Evolutionary conservation across 2,797 vertebrate species (phyloP).

Genomic region (Schizopygopsis pylzovi): DNA sequence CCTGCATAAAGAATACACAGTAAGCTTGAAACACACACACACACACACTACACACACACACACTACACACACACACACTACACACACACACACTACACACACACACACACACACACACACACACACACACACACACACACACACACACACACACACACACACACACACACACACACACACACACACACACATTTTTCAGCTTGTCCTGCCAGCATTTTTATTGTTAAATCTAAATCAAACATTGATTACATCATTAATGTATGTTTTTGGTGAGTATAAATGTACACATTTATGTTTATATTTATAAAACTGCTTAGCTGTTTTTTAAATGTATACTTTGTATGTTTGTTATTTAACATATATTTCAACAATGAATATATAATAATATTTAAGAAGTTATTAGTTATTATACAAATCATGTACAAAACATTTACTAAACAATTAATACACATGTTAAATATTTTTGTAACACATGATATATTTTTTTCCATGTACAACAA

Average conservation of each 20-base stretch:
- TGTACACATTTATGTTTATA: not conserved
- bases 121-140: not conserved
- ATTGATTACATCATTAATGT: not conserved
- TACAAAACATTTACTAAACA: not conserved
- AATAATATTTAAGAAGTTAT: not conserved
- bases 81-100: no score
- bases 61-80: not conserved
- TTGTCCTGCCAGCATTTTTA: not conserved
- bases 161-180: slow-evolving; percentile 5
- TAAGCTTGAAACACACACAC: slow-evolving; percentile 63
- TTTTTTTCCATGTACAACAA: not conserved
- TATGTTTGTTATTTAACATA: not conserved
- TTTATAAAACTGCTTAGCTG: not conserved
- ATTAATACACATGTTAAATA: not conserved
- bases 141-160: not conserved
- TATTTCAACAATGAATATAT: not conserved
- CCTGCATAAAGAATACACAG: slow-evolving; percentile 89
- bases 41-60: not conserved
- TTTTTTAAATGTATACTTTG: not conserved
- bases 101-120: no score
- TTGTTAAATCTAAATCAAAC: not conserved
- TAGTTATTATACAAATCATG: not conserved
- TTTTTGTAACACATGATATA: not conserved
- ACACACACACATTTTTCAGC: not conserved
- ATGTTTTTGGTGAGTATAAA: not conserved